A percentile compares a stretch with the other conserved stretches of the same genome.
Conservation (phyloP, 2,888 invertebrate genomes). For the Hyposoter didymator region DNA sequence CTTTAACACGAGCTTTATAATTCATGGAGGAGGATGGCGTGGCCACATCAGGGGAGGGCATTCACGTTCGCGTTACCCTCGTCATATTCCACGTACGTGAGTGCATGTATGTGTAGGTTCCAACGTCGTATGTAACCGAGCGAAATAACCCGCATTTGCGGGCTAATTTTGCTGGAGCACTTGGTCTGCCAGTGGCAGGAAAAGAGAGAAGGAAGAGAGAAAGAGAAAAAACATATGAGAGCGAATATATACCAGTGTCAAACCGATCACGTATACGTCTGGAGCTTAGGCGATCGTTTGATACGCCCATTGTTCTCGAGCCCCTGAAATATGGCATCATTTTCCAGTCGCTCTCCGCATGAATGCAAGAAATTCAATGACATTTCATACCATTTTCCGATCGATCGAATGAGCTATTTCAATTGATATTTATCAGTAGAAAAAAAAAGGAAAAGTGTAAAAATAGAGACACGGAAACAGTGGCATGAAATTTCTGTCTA, state of each 20-base stretch:
- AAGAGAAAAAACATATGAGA: constrained; percentile 33
- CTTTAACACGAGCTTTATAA: constrained; percentile 61
- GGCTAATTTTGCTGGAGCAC: constrained; percentile 78
- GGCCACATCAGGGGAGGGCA: constrained; percentile 59
- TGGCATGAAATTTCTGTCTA: background rate
- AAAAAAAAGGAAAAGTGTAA: background rate
- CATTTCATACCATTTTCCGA: constrained; percentile 45
- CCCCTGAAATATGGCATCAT: constrained; percentile 45
- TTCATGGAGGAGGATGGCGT: constrained; percentile 59
- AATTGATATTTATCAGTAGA: background rate
- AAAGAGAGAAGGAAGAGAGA: constrained; percentile 42
- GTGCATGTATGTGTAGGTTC: constrained; percentile 61
- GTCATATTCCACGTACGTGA: constrained; percentile 52
- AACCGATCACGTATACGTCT: constrained; percentile 41
- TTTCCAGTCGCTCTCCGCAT: background rate
- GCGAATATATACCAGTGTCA: constrained; percentile 33
- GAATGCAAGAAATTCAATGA: constrained; percentile 28
- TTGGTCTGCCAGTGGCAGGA: constrained; percentile 64
- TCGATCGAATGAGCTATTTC: constrained; percentile 44
- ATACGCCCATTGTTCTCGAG: constrained; percentile 57
- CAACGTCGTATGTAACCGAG: constrained; percentile 66
- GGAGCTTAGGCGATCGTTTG: constrained; percentile 47
- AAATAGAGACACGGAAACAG: background rate
- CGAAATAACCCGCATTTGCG: constrained; percentile 81
- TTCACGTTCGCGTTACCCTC: constrained; percentile 61